Evolutionary conservation across 1,140 invertebrate genomes (phyloP).

Genomic region (Capitella teleta): DNA sequence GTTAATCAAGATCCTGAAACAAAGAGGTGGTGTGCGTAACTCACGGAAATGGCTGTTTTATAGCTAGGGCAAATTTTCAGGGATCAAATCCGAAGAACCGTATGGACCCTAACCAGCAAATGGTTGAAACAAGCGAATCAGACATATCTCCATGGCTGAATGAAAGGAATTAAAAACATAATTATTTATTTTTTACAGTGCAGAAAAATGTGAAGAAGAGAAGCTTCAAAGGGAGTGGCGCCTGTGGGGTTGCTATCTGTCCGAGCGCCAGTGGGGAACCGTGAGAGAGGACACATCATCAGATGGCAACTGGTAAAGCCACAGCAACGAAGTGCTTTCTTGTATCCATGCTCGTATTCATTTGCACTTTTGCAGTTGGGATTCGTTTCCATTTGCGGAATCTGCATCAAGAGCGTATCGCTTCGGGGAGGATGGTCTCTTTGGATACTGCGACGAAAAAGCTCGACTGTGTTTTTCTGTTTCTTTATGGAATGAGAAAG

Average conservation of each 20-base stretch:
- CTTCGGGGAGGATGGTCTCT: conserved; percentile 43
- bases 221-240: conserved; percentile 33
- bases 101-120: too few species aligned
- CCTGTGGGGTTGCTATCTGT: conserved; percentile 41
- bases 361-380: conserved; percentile 31
- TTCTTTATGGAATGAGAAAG: conserved; percentile 40
- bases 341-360: background rate
- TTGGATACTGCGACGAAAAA: conserved; percentile 38
- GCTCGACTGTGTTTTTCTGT: conserved; percentile 35
- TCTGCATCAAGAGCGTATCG: conserved; percentile 35
- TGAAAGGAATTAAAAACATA: too few species aligned
- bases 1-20: too few species aligned
- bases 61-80: too few species aligned
- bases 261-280: conserved; percentile 43
- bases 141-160: too few species aligned
- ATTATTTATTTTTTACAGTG: too few species aligned
- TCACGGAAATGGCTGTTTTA: too few species aligned
- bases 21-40: too few species aligned
- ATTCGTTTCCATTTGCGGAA: conserved; percentile 38
- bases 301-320: conserved; percentile 36
- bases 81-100: too few species aligned
- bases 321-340: background rate
- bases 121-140: too few species aligned
- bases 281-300: conserved; percentile 42
- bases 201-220: too few species aligned